Evolutionary conservation across 2,797 vertebrate genomes (phyloP), one percentile per base, ranked within the genome.

Genomic region (Poeciliopsis turneri): DNA sequence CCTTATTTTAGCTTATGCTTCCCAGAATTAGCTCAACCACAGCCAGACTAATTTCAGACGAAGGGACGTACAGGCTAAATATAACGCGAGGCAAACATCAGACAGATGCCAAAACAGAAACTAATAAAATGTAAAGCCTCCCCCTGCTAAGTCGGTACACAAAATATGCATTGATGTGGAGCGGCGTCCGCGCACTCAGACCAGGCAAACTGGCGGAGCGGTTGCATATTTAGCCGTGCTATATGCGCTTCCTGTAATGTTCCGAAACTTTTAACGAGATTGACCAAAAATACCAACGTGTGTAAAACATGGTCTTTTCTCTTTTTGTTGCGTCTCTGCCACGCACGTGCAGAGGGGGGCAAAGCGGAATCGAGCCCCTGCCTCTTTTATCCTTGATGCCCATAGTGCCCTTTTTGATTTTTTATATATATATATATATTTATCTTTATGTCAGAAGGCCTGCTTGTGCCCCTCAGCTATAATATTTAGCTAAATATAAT

Each of bases 1-100:
- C 61, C 89, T 89, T 91, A 87, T 92, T 94, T 94, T 93, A 92
- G 91, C 81, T 72, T 77, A 76, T 66, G 77, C 80, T 89, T 89
- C 84, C 87, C 76, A 70, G 87, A 93, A 90, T 91, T 93, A 92
- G 93, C 86, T 86, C 75, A 81, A 77, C 57, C 64, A 20, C 72
- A 87, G 89, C 80, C 3, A 77, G 33, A 66, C 84, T 92, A 83
- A 90, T 90, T 94, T 91, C 86, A 90, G 88, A 90, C 33, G 4
- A 13, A 49, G 72, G 83, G 77, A 85, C 72, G 87, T 85, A 87
- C 90, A 93, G 5, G 72, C 83, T 93, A 92, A 94, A 90, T 85
- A 92, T 92, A 92, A 82, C 49, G 5, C 1, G 0, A 25, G 13
- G 78, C 79, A 88, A 88, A 84, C 84, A 85, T 90, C 84, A 64